Base-by-base conservation (phyloP, 2,888 invertebrate genomes). In the Scaptomyza flava region DNA sequence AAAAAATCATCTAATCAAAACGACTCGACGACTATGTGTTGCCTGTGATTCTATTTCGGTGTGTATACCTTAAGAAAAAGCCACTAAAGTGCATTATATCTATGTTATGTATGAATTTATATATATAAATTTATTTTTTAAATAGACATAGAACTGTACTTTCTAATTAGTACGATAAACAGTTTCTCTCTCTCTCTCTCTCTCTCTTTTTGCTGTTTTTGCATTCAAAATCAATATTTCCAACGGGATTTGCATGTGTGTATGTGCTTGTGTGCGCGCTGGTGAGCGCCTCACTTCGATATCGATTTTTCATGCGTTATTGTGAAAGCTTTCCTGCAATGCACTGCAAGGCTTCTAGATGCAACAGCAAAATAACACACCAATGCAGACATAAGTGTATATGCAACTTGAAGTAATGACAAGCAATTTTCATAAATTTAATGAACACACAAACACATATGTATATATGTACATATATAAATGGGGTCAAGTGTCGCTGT, bases 11-110 rank as follows among this genome's bases (percentile, higher is more conserved):
- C 77, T 79, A 79, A 80, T 85, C 77, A 80, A 85, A 87, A 72
- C 77, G 78, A 82, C 69, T 81, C 85, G 87, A 82, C 82, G 88
- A 87, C 88, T 85, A 81, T 80, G 86, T 77, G 80, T 80, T 87
- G 82, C 87, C 87, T 87, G 82, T 87, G 84, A 88, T 84, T 88
- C 89, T 88, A 87, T 84, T 88, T 84, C 89, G 84, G 84, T 84
- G 82, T 82, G 82, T 82, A 82, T 82, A 72, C 70, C 57, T 72
- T 76, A 23, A 67, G 70, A 70, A 78, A 51, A 62, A 74, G 47
- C 60, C 70, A 67, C 62, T 66, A 52, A 56, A 77, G 79, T 76
- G 76, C 74, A 78, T 65, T 69, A 51, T 51, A 61, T 51, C 30
- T 59, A 68, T 12, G 41, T 41, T 41, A 9, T 23, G 43, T 43